These are phyloP conservation scores for Plectropomus leopardus DNA, from an alignment of 2,113 vertebrate genomes.

Conservation along the genomic window DNA sequence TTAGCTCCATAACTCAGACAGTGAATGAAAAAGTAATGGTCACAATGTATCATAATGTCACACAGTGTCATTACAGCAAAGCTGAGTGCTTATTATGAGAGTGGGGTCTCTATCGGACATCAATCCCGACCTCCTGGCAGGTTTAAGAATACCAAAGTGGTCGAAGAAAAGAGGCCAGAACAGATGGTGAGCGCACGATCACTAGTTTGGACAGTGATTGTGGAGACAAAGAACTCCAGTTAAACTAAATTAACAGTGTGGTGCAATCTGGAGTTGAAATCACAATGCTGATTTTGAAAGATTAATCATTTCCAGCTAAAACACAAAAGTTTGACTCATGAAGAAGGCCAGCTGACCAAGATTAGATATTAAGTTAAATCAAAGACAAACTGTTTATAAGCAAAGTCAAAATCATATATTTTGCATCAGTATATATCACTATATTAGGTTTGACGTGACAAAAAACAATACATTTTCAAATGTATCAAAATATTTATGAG, in stretches of 20 bases:
- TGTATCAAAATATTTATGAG: not conserved
- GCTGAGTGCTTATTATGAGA: constrained; percentile 41
- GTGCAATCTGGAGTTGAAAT: constrained; percentile 8
- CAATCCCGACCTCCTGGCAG: constrained; percentile 11
- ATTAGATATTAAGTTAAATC: constrained; percentile 15
- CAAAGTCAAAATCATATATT: not conserved
- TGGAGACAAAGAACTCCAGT: not conserved
- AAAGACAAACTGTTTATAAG: not conserved
- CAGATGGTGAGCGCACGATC: constrained; percentile 1
- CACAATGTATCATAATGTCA: constrained; percentile 48
- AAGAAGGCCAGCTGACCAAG: constrained; percentile 1
- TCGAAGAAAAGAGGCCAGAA: not conserved
- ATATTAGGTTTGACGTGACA: not conserved
- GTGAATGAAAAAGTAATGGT: constrained; percentile 51
- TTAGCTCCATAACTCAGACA: constrained; percentile 55
- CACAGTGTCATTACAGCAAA: constrained; percentile 38
- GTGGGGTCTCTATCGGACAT: constrained; percentile 30
- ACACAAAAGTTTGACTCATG: constrained; percentile 1
- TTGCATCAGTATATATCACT: not conserved
- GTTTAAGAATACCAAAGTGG: constrained; percentile 21
- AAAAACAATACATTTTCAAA: not conserved
- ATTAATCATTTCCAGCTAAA: constrained; percentile 17
- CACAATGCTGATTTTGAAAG: constrained; percentile 4
- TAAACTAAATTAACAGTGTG: constrained; percentile 8
- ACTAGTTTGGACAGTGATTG: not conserved